Evolutionary conservation across 2,888 invertebrate species (phyloP), one percentile per base, ranked within the genome.

Genomic region (Melanotus villosus): DNA sequence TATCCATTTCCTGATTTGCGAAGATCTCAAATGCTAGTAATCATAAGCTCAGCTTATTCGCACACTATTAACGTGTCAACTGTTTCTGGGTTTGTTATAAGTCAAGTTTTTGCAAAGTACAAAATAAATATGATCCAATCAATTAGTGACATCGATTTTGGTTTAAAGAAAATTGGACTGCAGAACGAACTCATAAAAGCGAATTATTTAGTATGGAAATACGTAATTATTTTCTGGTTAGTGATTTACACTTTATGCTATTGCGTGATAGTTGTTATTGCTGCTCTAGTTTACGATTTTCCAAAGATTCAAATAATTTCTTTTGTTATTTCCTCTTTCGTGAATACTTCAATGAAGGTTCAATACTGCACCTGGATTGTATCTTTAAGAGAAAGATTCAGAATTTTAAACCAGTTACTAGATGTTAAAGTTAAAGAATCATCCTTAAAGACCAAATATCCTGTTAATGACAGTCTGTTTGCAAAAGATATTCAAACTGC

Each of bases 351-450:
- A 14, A 54, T 68, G 36, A 69, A 69, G 21, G 14, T 73, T 7
- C 64, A 71, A 21, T 71, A 71, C 47, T 67, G 34, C 50, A 18
- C 60, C 5, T 69, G 70, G 45, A 63, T 47, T 12, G 45, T 56
- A 10, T 26, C 58, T n/a, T 18, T 73, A 38, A 60, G 52, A 16
- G 30, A 65, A 19, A 65, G 73, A 14, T 66, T 68, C 50, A 32
- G 36, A 50, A 68, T 63, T 30, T 12, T 68, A 2, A 68, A 68
- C 16, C 4, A 58, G 10, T 14, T 68, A n/a, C 34, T 68, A 10
- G 19, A 58, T 21, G 30, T 16, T 9, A 73, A 71, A 58, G 43
- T 71, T 6, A 23, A 57, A 9, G 63, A 73, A 47, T 73, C 73
- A 4, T 32, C 63, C 2, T 3, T 14, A 7, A 43, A 36, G 5